A percentile compares a stretch with the other conserved stretches of the same genome.
phyloP scores from a whole-genome alignment of 2,888 invertebrate genomes.

The Drosophila formosana region DNA sequence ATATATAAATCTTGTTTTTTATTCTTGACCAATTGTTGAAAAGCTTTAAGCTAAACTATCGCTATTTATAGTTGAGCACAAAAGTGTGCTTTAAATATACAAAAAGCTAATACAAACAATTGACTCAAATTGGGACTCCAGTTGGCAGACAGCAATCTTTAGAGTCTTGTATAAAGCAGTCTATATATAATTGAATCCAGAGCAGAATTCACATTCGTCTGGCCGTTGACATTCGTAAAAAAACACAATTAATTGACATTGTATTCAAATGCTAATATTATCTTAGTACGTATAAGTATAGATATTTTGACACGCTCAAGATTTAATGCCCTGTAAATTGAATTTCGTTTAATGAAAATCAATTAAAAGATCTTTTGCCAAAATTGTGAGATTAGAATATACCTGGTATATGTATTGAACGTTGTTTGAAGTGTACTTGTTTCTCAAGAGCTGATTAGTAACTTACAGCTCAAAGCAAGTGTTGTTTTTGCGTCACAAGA shows the following conservation, averaged over 20 bases:
- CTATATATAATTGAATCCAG: conserved; percentile 14
- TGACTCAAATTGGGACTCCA: background rate
- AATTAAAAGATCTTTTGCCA: background rate
- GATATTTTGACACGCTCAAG: conserved; percentile 1
- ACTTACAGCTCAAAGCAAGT: background rate
- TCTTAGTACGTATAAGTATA: background rate
- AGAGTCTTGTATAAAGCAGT: background rate
- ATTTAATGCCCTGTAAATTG: conserved; percentile 10
- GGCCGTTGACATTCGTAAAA: conserved; percentile 36
- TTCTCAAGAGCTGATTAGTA: background rate
- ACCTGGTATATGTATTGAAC: background rate
- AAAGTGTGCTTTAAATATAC: conserved; percentile 60
- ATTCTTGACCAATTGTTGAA: conserved; percentile 6
- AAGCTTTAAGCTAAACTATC: conserved; percentile 60
- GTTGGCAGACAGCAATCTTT: background rate
- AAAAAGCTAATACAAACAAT: background rate
- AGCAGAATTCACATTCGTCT: conserved; percentile 7
- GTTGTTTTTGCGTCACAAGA: background rate
- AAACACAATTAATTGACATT: conserved; percentile 28
- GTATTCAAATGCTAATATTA: conserved; percentile 14
- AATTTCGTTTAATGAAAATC: background rate
- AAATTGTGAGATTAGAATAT: background rate
- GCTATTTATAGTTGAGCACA: conserved; percentile 38
- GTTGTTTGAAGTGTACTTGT: background rate
- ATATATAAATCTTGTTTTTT: conserved; percentile 12